Percentiles rank a stretch among this genome's conserved stretches.
Evolutionary conservation across 2,888 invertebrate species (phyloP).

Genomic region (Enchytraeus crypticus): DNA sequence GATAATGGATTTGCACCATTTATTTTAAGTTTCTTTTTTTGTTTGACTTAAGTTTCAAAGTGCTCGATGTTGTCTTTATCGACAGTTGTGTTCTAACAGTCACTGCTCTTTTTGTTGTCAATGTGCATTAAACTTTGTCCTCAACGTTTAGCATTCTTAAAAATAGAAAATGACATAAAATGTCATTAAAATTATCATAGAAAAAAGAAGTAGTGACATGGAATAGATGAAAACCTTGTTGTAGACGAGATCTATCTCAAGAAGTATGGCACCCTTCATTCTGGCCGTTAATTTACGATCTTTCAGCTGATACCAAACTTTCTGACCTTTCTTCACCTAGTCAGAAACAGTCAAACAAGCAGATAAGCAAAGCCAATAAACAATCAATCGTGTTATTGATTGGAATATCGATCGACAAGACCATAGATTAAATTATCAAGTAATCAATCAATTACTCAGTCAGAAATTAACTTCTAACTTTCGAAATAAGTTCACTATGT

Average conservation of each 20-base stretch:
- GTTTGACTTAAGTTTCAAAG: too few species aligned
- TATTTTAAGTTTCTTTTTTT: too few species aligned
- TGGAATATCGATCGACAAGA: background rate
- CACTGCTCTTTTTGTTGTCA: too few species aligned
- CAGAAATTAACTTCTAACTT: background rate
- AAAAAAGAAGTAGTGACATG: too few species aligned
- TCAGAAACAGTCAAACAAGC: conserved; percentile 8
- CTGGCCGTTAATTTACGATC: conserved; percentile 81
- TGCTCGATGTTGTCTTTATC: too few species aligned
- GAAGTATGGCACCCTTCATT: conserved; percentile 83
- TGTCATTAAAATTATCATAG: too few species aligned
- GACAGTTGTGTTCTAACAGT: too few species aligned
- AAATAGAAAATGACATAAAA: too few species aligned
- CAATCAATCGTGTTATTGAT: background rate
- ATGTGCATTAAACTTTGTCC: too few species aligned
- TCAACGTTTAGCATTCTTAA: too few species aligned
- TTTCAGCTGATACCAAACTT: conserved; percentile 88
- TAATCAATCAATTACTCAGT: background rate
- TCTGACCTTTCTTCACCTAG: conserved; percentile 52
- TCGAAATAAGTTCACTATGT: too few species aligned
- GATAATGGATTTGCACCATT: too few species aligned
- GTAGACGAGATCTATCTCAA: conserved; percentile 86
- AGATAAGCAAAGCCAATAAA: background rate
- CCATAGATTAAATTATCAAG: background rate
- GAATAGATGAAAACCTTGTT: conserved; percentile 65